Percentiles rank a stretch among this genome's conserved stretches.
These are phyloP conservation scores for Rhipidura dahli DNA, from an alignment of 2,113 vertebrate species.

Conservation along the genomic window DNA sequence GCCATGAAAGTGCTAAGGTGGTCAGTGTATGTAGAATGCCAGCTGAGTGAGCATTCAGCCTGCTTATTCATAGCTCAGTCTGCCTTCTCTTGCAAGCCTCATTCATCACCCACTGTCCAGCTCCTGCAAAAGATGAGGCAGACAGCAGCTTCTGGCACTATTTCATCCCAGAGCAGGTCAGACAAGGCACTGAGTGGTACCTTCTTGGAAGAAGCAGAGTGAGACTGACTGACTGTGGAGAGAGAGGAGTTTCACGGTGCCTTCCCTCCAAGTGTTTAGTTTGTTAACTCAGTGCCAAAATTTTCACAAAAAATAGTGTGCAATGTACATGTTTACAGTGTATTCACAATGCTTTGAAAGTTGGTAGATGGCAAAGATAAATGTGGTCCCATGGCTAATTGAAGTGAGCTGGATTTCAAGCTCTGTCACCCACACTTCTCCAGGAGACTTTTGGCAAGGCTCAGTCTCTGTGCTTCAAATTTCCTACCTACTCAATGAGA, in stretches of 20 bases:
- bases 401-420: neutral
- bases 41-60: neutral
- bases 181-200: neutral
- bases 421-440: neutral
- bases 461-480: neutral
- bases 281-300: neutral
- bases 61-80: neutral
- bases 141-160: neutral
- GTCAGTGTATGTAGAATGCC: neutral
- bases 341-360: neutral
- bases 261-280: neutral
- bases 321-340: neutral
- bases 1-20: neutral
- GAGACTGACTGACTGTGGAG: neutral
- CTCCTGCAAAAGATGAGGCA: neutral
- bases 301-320: neutral
- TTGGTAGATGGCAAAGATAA: neutral
- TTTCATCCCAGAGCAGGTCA: neutral
- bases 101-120: neutral
- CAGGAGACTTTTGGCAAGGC: neutral
- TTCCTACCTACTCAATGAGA: neutral
- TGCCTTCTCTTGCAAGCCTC: neutral
- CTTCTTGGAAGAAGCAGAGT: neutral
- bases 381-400: neutral
- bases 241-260: neutral